phyloP scores from a whole-genome alignment of 2,113 vertebrate species.

The Mugil cephalus region DNA sequence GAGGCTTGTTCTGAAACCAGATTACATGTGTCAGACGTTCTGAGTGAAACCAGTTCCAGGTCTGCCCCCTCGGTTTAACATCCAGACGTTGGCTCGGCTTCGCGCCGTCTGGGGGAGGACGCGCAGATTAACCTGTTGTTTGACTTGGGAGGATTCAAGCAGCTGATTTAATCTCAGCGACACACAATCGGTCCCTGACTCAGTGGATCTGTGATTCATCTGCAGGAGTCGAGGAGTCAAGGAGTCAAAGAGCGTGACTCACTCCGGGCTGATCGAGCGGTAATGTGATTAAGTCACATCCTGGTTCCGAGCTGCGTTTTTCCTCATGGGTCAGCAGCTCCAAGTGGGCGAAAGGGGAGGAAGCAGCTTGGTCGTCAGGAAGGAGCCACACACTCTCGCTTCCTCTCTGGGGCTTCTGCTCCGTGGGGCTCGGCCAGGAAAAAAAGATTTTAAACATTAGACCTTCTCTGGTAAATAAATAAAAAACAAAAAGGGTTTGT shows the following conservation, averaged over 20 bases:
- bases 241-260: slow-evolving; percentile 59
- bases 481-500: too few relatives aligned
- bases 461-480: background rate
- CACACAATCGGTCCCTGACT: slow-evolving; percentile 49
- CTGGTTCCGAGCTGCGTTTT: slow-evolving; percentile 29
- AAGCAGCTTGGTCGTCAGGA: slow-evolving; percentile 38
- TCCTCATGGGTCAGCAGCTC: slow-evolving; percentile 59
- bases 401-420: background rate
- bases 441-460: background rate
- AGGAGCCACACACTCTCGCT: background rate
- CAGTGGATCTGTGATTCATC: slow-evolving; percentile 65
- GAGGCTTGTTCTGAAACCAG: background rate
- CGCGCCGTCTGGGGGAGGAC: background rate
- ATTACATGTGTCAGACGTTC: background rate
- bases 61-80: slow-evolving; percentile 1
- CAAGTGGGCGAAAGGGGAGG: slow-evolving; percentile 34
- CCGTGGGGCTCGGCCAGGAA: background rate
- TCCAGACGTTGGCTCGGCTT: background rate
- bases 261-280: slow-evolving; percentile 52
- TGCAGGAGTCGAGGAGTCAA: slow-evolving; percentile 49
- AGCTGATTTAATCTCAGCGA: slow-evolving; percentile 48
- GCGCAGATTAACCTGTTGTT: slow-evolving; percentile 21
- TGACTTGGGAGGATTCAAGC: slow-evolving; percentile 28
- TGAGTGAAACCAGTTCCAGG: background rate
- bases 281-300: slow-evolving; percentile 71